Conservation (phyloP, 2,888 invertebrate genomes). For the Halictus quadricinctus region DNA sequence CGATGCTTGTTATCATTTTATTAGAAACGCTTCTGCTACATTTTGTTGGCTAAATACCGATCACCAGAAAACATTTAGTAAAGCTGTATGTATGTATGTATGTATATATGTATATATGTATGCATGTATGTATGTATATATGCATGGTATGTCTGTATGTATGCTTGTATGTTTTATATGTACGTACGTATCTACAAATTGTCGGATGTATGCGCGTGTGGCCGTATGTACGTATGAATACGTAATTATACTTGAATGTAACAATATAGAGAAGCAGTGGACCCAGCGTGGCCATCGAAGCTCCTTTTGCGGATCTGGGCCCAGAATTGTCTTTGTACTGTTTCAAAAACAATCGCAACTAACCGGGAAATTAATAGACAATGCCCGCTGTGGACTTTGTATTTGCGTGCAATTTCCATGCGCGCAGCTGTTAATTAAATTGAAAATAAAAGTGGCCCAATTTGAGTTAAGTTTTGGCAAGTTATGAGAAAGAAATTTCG, state of each 20-base stretch:
- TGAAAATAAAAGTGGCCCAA: too few species aligned
- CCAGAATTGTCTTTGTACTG: not conserved
- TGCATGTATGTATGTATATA: slow-evolving; percentile 30
- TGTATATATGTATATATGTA: slow-evolving; percentile 57
- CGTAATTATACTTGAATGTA: slow-evolving; percentile 10
- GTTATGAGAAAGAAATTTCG: not conserved
- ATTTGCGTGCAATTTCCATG: too few species aligned
- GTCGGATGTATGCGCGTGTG: slow-evolving; percentile 2
- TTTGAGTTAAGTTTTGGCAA: not conserved
- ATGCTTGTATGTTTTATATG: slow-evolving; percentile 30
- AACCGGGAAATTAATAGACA: not conserved
- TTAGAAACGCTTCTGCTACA: slow-evolving; percentile 82
- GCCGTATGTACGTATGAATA: not conserved
- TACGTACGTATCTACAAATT: slow-evolving; percentile 49
- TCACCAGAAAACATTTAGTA: slow-evolving; percentile 82
- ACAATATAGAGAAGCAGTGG: not conserved
- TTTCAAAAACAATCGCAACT: not conserved
- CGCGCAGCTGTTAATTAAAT: not conserved
- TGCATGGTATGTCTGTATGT: slow-evolving; percentile 19
- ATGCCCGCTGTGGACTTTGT: not conserved
- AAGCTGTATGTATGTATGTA: slow-evolving; percentile 77
- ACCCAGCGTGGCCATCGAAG: not conserved
- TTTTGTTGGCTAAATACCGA: slow-evolving; percentile 81
- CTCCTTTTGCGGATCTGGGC: not conserved
- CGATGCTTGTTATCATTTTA: slow-evolving; percentile 82